phyloP scores from a whole-genome alignment of 2,888 invertebrate genomes.

The Microplitis manilae region DNA sequence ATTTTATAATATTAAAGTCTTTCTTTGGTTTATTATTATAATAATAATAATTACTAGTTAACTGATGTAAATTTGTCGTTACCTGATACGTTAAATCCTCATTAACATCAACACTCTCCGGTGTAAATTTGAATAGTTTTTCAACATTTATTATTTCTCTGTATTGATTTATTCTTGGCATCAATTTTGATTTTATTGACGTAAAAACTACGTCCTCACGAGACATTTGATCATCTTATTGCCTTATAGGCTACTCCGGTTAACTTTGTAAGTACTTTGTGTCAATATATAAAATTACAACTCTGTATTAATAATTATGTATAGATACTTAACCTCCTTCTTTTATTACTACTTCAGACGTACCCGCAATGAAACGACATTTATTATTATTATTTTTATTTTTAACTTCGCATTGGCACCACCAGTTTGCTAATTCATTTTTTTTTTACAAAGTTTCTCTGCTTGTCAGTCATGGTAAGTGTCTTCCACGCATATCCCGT shows the following conservation, averaged over 20 bases:
- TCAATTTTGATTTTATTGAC: conserved; percentile 59
- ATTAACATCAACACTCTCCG: conserved; percentile 32
- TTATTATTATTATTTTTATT: not conserved
- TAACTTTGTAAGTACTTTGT: not conserved
- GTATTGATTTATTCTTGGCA: conserved; percentile 62
- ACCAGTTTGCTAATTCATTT: not conserved
- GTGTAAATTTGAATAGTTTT: conserved; percentile 41
- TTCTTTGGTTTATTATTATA: conserved; percentile 15
- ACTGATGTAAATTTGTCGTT: conserved; percentile 1
- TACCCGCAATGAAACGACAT: not conserved
- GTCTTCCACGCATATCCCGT: too few relatives aligned
- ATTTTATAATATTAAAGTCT: conserved; percentile 22
- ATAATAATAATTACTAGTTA: not conserved
- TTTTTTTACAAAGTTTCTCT: not conserved
- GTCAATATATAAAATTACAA: not conserved
- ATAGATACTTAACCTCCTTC: not conserved
- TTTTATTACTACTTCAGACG: not conserved
- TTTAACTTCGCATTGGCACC: not conserved
- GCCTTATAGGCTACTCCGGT: conserved; percentile 48
- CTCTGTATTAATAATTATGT: not conserved
- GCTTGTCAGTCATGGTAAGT: not conserved
- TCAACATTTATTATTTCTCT: conserved; percentile 45
- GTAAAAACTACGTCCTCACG: conserved; percentile 56
- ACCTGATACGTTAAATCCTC: conserved; percentile 25
- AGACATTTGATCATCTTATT: conserved; percentile 63